These are phyloP conservation scores for Lepidochrysops patricia DNA, from an alignment of 2,888 invertebrate species.

Conservation along the genomic window DNA sequence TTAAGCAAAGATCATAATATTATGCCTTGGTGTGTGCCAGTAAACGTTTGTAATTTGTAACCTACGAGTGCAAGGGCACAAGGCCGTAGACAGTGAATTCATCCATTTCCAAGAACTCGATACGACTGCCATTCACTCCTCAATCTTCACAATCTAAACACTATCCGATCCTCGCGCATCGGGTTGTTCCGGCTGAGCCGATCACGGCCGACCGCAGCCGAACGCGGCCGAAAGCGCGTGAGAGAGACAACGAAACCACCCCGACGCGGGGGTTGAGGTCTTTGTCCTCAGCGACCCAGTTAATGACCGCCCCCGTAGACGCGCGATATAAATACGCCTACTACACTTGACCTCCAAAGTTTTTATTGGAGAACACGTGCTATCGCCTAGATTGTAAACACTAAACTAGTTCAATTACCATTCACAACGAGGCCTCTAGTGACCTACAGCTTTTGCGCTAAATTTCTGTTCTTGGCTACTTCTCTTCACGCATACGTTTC, in stretches of 20 bases:
- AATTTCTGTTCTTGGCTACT: neutral
- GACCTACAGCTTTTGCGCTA: neutral
- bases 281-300: conserved; percentile 71
- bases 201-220: conserved; percentile 34
- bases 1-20: too few species aligned
- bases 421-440: neutral
- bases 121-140: neutral
- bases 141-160: neutral
- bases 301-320: conserved; percentile 71
- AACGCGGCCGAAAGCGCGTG: conserved; percentile 30
- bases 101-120: neutral
- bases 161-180: neutral
- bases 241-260: conserved; percentile 59
- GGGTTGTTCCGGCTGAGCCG: too few species aligned
- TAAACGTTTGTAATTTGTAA: too few species aligned
- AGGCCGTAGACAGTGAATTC: too few species aligned
- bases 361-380: conserved; percentile 73
- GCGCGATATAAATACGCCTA: conserved; percentile 72
- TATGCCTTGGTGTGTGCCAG: too few species aligned
- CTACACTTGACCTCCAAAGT: conserved; percentile 75
- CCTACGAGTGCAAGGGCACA: neutral
- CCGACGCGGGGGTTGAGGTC: conserved; percentile 49
- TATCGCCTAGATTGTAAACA: conserved; percentile 58
- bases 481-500: too few species aligned
- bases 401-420: conserved; percentile 26